phyloP scores from a whole-genome alignment of 2,888 invertebrate genomes.

The Anthrax anthrax region DNA sequence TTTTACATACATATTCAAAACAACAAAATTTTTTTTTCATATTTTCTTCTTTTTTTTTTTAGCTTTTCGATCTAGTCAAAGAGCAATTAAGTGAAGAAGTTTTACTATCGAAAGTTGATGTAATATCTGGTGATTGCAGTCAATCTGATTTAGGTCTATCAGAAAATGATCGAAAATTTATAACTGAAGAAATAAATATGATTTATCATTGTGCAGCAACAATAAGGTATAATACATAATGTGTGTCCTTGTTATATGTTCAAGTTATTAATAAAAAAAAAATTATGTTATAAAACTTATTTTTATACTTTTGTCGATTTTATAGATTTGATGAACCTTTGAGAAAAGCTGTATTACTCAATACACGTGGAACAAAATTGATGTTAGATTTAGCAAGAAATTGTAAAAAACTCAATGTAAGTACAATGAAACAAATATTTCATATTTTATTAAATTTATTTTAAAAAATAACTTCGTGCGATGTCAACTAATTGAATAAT shows the following conservation, averaged over 20 bases:
- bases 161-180: constrained; percentile 44
- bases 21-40: not conserved
- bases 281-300: not conserved
- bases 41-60: constrained; percentile 19
- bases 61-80: constrained; percentile 67
- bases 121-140: constrained; percentile 60
- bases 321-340: constrained; percentile 76
- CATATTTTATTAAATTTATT: no score
- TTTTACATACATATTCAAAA: not conserved
- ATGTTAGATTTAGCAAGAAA: constrained; percentile 70
- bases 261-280: no score
- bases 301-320: not conserved
- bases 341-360: constrained; percentile 77
- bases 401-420: constrained; percentile 59
- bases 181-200: constrained; percentile 56
- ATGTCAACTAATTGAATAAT: no score
- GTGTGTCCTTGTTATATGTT: no score
- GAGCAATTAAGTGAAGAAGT: constrained; percentile 45
- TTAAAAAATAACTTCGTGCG: no score
- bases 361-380: constrained; percentile 79
- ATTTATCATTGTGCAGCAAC: constrained; percentile 77
- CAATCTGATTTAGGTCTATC: constrained; percentile 54
- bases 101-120: constrained; percentile 49
- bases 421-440: constrained; percentile 13
- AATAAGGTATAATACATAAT: constrained; percentile 35